phyloP scores from a whole-genome alignment of 2,888 invertebrate species.

The Clistopyga incitator region DNA sequence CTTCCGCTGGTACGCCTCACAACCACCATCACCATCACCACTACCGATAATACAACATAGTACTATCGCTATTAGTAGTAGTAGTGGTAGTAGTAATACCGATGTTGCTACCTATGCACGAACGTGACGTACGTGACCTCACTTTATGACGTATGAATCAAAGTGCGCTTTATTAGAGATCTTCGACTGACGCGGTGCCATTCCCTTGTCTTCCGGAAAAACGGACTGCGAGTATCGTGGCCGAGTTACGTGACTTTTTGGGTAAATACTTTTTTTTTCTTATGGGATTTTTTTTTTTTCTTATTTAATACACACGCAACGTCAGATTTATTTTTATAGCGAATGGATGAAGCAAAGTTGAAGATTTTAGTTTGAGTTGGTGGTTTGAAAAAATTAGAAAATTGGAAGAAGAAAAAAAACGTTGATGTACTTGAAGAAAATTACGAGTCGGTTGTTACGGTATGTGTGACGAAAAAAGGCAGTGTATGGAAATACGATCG shows the following conservation, averaged over 20 bases:
- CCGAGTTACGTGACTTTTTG: not conserved
- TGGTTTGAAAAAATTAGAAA: no score
- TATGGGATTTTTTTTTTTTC: no score
- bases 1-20: conserved; percentile 3
- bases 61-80: no score
- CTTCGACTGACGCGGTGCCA: conserved; percentile 33
- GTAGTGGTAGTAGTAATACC: no score
- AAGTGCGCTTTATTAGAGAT: conserved; percentile 77
- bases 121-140: conserved; percentile 65
- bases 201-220: not conserved
- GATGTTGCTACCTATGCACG: conserved; percentile 3
- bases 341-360: no score
- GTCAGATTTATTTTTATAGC: no score
- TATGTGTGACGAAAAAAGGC: not conserved
- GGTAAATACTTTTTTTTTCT: no score
- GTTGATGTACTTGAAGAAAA: no score
- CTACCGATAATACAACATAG: not conserved
- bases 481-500: not conserved
- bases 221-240: not conserved
- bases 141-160: conserved; percentile 79
- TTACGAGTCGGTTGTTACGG: no score
- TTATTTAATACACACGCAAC: no score
- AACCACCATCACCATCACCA: not conserved
- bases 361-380: no score
- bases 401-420: no score